These are phyloP conservation scores for Diploptera punctata DNA, from an alignment of 2,888 invertebrate genomes.

Conservation along the genomic window DNA sequence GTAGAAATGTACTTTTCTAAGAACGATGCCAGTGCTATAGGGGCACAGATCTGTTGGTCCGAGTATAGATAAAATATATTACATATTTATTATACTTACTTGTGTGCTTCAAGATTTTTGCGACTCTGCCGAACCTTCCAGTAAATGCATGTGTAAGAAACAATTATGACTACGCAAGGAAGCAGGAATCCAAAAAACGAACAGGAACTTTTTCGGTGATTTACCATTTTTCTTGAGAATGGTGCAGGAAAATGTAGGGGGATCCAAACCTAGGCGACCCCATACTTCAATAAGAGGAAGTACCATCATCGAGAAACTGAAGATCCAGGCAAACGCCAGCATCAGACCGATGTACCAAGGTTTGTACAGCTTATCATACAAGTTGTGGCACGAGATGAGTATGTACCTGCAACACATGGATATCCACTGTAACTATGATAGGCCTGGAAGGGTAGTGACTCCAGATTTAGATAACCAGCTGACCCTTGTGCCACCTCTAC, in stretches of 20 bases:
- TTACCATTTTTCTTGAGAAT: constrained; percentile 77
- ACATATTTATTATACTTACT: constrained; percentile 58
- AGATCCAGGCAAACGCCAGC: constrained; percentile 79
- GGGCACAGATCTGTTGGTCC: too few species aligned
- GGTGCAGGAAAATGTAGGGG: constrained; percentile 86
- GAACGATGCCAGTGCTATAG: too few species aligned
- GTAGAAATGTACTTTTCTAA: too few species aligned
- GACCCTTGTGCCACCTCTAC: too few species aligned
- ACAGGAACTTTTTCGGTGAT: constrained; percentile 85
- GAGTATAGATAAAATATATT: neutral
- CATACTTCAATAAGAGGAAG: constrained; percentile 83
- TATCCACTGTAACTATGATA: too few species aligned
- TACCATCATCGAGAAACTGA: constrained; percentile 77
- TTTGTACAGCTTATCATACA: constrained; percentile 81
- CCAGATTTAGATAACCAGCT: too few species aligned
- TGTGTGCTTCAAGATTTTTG: constrained; percentile 73
- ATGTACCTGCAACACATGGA: constrained; percentile 84
- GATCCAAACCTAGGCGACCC: constrained; percentile 83
- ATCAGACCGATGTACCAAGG: constrained; percentile 75
- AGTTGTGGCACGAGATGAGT: constrained; percentile 79
- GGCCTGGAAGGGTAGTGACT: too few species aligned
- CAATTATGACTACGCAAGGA: constrained; percentile 84
- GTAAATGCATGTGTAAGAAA: constrained; percentile 87
- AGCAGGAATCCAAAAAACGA: constrained; percentile 82
- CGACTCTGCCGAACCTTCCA: constrained; percentile 78